phyloP scores from a whole-genome alignment of 2,888 invertebrate species.

The Tetragonula carbonaria region DNA sequence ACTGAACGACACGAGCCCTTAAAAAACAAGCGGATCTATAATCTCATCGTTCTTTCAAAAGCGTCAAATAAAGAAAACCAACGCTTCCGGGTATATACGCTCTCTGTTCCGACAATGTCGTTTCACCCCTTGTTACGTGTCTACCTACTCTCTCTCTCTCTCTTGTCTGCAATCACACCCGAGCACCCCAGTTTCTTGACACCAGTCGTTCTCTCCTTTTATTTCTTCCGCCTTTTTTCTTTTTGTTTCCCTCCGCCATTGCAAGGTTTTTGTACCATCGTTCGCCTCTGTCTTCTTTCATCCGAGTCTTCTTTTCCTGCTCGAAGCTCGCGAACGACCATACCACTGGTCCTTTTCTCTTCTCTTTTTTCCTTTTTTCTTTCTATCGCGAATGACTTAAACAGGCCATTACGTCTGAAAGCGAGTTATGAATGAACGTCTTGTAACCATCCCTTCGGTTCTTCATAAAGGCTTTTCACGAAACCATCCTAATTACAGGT shows the following conservation, averaged over 20 bases:
- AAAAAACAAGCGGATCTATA: slow-evolving; percentile 51
- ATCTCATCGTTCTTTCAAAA: slow-evolving; percentile 43
- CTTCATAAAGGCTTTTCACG: slow-evolving; percentile 52
- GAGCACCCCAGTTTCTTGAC: slow-evolving; percentile 58
- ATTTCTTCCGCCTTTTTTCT: background rate
- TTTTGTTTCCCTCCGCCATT: slow-evolving; percentile 1
- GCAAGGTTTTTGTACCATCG: background rate
- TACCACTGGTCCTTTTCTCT: background rate
- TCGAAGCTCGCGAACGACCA: background rate
- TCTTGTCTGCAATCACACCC: slow-evolving; percentile 54
- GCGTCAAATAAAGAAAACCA: slow-evolving; percentile 57
- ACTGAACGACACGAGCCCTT: background rate
- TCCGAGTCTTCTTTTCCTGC: background rate
- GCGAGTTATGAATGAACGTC: slow-evolving; percentile 60
- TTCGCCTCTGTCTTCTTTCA: background rate
- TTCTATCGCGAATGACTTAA: slow-evolving; percentile 67
- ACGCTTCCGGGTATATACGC: slow-evolving; percentile 36
- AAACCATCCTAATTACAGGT: slow-evolving; percentile 53
- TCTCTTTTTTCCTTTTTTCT: background rate
- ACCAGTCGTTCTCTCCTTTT: slow-evolving; percentile 10
- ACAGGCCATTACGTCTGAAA: slow-evolving; percentile 63
- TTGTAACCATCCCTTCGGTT: slow-evolving; percentile 57
- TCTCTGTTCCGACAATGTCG: slow-evolving; percentile 42
- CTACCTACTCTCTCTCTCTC: slow-evolving; percentile 43
- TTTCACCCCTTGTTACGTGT: slow-evolving; percentile 14